Conservation (phyloP, 2,113 vertebrate species). For the Octodon degus region DNA sequence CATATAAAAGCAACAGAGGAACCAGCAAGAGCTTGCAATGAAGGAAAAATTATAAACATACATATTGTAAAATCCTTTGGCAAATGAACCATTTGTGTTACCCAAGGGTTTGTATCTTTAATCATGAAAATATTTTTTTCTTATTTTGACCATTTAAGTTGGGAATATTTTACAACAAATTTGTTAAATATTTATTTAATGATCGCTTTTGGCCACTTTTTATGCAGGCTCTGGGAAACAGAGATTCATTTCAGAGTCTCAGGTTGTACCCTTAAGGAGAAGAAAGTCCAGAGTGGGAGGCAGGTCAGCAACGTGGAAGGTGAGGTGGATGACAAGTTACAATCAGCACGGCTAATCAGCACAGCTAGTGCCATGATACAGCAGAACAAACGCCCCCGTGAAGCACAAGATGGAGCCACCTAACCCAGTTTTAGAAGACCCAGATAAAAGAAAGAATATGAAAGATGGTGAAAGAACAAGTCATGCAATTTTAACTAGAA, state of each 20-base stretch:
- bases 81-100: constrained; percentile 5
- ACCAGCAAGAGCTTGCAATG: constrained; percentile 1
- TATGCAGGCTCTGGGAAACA: background rate
- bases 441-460: background rate
- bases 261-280: background rate
- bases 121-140: background rate
- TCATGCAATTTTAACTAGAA: background rate
- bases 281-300: background rate
- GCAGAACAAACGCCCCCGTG: background rate
- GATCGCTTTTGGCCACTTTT: background rate
- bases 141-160: constrained; percentile 52
- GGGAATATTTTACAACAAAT: constrained; percentile 40
- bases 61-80: background rate
- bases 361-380: rapidly evolving
- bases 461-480: background rate
- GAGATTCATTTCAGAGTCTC: background rate
- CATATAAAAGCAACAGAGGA: background rate
- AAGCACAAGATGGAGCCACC: background rate
- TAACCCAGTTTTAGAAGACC: background rate
- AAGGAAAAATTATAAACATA: background rate
- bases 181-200: constrained; percentile 60
- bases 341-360: too few species aligned
- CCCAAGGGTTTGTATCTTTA: constrained; percentile 9
- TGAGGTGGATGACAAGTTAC: background rate
- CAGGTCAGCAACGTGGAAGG: too few species aligned